A percentile compares a stretch with the other conserved stretches of the same genome.
phyloP scores from a whole-genome alignment of 2,113 vertebrate genomes.

The Crocuta crocuta region DNA sequence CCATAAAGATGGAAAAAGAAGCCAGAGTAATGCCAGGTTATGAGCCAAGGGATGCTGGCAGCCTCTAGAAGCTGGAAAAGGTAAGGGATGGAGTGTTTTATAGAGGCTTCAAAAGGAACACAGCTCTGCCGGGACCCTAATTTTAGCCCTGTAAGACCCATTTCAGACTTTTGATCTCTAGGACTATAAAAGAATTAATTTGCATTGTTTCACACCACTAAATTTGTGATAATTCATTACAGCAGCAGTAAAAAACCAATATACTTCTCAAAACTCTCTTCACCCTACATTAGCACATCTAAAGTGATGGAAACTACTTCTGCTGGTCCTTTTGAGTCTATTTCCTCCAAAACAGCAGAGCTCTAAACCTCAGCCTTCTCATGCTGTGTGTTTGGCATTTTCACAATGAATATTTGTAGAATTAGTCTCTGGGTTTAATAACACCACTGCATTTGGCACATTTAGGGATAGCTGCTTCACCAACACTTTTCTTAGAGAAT shows the following conservation, averaged over 20 bases:
- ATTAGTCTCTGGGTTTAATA: background rate
- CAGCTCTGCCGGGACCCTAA: background rate
- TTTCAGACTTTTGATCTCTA: background rate
- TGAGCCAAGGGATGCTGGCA: background rate
- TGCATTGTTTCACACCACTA: background rate
- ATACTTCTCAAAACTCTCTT: background rate
- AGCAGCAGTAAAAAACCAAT: background rate
- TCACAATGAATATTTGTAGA: background rate
- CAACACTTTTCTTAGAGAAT: background rate
- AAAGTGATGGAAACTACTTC: background rate
- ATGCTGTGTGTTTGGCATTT: constrained; percentile 7
- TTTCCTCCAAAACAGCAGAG: background rate
- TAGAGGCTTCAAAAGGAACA: background rate
- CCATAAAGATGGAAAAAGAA: background rate
- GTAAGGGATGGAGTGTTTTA: background rate
- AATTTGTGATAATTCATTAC: background rate
- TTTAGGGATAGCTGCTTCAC: background rate
- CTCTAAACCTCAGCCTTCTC: background rate
- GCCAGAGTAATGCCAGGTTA: background rate
- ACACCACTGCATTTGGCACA: background rate
- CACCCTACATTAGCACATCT: background rate
- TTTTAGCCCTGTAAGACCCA: background rate
- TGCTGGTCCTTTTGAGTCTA: background rate
- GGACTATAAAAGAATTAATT: background rate
- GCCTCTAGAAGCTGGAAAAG: background rate